Conservation (phyloP, 2,888 invertebrate species). For the Parascotia fuliginaria region DNA sequence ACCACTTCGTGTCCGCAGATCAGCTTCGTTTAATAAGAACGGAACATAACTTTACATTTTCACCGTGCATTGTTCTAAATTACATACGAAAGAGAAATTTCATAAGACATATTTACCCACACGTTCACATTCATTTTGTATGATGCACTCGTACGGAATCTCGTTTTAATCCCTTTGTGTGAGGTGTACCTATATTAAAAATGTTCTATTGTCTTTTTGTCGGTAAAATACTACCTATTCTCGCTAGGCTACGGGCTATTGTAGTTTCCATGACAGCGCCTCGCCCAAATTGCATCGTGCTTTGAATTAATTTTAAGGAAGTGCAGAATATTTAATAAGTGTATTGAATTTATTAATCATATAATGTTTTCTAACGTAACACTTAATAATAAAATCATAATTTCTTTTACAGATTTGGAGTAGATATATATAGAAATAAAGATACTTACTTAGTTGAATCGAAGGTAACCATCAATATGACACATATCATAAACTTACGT, state of each 20-base stretch:
- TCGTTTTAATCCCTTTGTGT: neutral
- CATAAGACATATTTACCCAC: neutral
- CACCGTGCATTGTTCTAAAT: too few species aligned
- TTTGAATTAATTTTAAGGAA: slow-evolving; percentile 27
- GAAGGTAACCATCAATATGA: too few species aligned
- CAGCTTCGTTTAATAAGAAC: too few species aligned
- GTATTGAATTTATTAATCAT: too few species aligned
- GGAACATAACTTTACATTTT: too few species aligned
- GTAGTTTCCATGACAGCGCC: slow-evolving; percentile 20
- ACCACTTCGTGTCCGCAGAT: neutral
- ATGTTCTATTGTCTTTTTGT: slow-evolving; percentile 2
- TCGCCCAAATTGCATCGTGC: slow-evolving; percentile 35
- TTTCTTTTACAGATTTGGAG: too few species aligned
- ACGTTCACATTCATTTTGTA: neutral
- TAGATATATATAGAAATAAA: too few species aligned
- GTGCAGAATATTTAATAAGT: neutral
- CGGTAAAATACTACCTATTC: slow-evolving; percentile 17
- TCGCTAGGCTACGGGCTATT: slow-evolving; percentile 11
- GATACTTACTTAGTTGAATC: too few species aligned
- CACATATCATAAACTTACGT: too few species aligned
- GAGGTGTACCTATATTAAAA: neutral
- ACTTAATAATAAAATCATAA: too few species aligned
- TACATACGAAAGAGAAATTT: neutral
- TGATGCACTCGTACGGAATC: neutral
- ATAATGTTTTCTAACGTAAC: too few species aligned